Percentiles rank a stretch among this genome's conserved stretches.
Evolutionary conservation across 2,113 vertebrate species (phyloP).

Genomic region (Aix galericulata): DNA sequence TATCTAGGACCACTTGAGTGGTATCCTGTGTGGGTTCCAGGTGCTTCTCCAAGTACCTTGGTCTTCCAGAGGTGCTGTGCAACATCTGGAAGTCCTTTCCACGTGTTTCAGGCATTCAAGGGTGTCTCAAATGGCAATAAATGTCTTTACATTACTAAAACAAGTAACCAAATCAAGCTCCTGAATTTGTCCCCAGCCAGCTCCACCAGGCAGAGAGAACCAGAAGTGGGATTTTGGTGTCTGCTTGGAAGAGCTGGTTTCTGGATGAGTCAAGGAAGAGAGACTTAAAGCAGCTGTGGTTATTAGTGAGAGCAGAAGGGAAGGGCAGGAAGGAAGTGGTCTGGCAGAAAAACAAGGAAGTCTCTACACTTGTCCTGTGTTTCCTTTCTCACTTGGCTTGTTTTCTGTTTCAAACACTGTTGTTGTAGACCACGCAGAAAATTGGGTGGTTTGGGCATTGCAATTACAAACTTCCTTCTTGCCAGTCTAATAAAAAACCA

Average conservation of each 20-base stretch:
- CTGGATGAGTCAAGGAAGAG: neutral
- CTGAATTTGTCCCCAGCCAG: neutral
- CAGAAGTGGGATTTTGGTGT: neutral
- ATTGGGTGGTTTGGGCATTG: neutral
- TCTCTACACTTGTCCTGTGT: neutral
- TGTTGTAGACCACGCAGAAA: neutral
- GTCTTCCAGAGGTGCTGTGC: neutral
- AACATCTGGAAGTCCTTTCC: neutral
- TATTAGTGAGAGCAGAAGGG: neutral
- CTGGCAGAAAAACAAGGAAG: neutral
- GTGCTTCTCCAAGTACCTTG: neutral
- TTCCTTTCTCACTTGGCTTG: neutral
- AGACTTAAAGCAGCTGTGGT: neutral
- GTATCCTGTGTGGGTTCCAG: neutral
- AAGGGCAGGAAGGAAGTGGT: neutral
- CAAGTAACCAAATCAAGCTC: rapidly evolving
- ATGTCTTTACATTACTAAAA: neutral
- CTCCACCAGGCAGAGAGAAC: neutral
- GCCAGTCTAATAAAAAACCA: neutral
- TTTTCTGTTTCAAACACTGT: neutral
- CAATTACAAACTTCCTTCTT: neutral
- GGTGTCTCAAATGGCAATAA: neutral
- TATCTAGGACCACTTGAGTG: neutral
- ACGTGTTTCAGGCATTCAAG: neutral
- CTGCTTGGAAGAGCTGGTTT: neutral